Base-by-base conservation (phyloP, 2,113 vertebrate species). In the Brachypteracias leptosomus region DNA sequence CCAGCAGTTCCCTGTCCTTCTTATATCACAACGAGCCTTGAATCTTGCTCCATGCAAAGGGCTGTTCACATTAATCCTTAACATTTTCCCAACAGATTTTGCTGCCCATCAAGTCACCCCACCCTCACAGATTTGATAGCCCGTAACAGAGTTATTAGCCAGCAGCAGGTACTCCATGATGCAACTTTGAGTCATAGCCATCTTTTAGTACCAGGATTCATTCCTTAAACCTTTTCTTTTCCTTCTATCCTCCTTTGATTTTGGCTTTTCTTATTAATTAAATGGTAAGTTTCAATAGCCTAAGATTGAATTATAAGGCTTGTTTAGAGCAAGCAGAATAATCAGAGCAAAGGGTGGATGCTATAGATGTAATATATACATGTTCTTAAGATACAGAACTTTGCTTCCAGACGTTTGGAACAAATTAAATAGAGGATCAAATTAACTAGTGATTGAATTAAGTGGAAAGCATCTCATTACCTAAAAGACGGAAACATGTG, bases 381-480 rank as follows among this genome's bases (percentile, higher is more conserved):
- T 84, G 70, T 18, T 90, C 72, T 95, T 89, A 90, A 85, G 51
- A 49, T 85, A 95, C 7, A 76, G 72, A 86, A 86, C 86, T 90
- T 88, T 81, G 89, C 81, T 97, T 93, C 95, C 93, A 95, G 95
- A 93, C 66, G 70, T 96, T 97, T 97, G 97, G 95, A 97, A 95
- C 79, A 94, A 91, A 96, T 96, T 97, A 97, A 95, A 97, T 92
- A 91, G 82, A 87, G 82, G 97, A 94, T 96, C 95, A 94, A 95
- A 97, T 97, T 97, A 96, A 96, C 91, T 66, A 91, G 95, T 83
- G 85, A 96, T 95, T 96, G 97, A 97, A 96, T 97, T 96, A 96
- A 97, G 94, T 94, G 93, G 94, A 95, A 97, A 96, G 87, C 96
- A 95, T 94, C 94, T 97, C 95, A 96, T 97, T 97, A 96, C 93